Evolutionary conservation across 2,888 invertebrate genomes (phyloP).

Genomic region (Drosophila yooni): DNA sequence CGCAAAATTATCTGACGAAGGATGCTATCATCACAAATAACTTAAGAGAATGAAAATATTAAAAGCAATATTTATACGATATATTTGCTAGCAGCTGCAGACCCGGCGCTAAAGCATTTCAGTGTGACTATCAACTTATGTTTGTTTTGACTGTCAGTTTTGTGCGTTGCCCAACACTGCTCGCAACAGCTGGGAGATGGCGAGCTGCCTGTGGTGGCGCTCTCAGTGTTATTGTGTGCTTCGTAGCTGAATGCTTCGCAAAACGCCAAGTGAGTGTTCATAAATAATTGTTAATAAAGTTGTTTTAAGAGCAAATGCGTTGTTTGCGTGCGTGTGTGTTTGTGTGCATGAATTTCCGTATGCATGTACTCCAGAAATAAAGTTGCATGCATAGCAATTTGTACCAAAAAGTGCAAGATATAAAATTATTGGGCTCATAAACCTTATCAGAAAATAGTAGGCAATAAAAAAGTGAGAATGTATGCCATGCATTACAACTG

Average conservation of each 20-base stretch:
- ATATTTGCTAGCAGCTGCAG: conserved; percentile 21
- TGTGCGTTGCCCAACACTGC: conserved; percentile 51
- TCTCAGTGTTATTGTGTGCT: conserved; percentile 57
- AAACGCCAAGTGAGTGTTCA: conserved; percentile 49
- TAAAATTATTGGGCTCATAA: conserved; percentile 38
- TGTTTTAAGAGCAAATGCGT: conserved; percentile 40
- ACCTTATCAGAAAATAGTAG: conserved; percentile 66
- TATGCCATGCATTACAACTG: conserved; percentile 33
- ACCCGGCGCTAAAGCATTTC: conserved; percentile 4
- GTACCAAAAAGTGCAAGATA: conserved; percentile 65
- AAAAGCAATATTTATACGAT: conserved; percentile 18
- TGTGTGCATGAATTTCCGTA: conserved; percentile 12
- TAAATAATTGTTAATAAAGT: conserved; percentile 53
- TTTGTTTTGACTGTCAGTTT: conserved; percentile 58
- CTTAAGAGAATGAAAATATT: background rate
- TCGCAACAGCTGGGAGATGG: conserved; percentile 47
- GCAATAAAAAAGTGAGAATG: conserved; percentile 67
- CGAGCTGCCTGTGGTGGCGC: conserved; percentile 19
- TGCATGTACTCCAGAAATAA: conserved; percentile 31
- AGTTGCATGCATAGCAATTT: conserved; percentile 72
- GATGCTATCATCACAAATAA: background rate
- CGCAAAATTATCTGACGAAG: background rate
- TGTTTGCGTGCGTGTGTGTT: conserved; percentile 24
- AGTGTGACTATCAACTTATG: conserved; percentile 22
- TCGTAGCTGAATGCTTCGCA: conserved; percentile 39